phyloP scores from a whole-genome alignment of 2,113 vertebrate genomes.

The Chamaea fasciata region DNA sequence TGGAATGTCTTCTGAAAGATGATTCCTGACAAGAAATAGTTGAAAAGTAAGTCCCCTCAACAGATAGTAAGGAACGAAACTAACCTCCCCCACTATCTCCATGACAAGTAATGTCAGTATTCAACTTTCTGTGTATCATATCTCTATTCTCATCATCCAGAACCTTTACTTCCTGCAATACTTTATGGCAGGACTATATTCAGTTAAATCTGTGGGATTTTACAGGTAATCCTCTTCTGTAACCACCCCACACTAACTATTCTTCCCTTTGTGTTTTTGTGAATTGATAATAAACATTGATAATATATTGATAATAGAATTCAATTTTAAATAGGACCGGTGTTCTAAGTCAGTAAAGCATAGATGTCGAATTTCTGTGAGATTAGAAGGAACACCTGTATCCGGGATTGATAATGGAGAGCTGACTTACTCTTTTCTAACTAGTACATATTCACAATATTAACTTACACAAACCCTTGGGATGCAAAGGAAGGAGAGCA shows the following conservation, averaged over 20 bases:
- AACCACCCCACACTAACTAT: not conserved
- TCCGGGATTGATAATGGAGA: not conserved
- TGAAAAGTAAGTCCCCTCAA: not conserved
- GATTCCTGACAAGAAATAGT: not conserved
- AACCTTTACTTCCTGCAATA: not conserved
- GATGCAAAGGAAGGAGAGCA: not conserved
- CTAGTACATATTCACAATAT: not conserved
- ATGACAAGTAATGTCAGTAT: not conserved
- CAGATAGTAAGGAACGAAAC: not conserved
- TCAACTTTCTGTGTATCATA: not conserved
- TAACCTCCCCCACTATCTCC: fast-evolving
- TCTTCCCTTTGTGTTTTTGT: not conserved
- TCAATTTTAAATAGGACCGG: not conserved
- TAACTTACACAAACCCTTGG: not conserved
- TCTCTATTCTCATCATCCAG: not conserved
- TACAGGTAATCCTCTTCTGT: not conserved
- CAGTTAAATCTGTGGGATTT: not conserved
- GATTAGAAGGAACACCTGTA: not conserved
- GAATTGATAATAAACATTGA: not conserved
- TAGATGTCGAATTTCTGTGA: not conserved
- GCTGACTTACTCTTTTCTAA: not conserved
- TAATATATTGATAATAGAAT: not conserved
- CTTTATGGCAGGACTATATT: not conserved
- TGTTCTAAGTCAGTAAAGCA: not conserved
- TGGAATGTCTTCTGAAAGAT: not conserved